Evolutionary conservation across 2,113 vertebrate genomes (phyloP), one percentile per base, ranked within the genome.

Genomic region (Diadophis punctatus): DNA sequence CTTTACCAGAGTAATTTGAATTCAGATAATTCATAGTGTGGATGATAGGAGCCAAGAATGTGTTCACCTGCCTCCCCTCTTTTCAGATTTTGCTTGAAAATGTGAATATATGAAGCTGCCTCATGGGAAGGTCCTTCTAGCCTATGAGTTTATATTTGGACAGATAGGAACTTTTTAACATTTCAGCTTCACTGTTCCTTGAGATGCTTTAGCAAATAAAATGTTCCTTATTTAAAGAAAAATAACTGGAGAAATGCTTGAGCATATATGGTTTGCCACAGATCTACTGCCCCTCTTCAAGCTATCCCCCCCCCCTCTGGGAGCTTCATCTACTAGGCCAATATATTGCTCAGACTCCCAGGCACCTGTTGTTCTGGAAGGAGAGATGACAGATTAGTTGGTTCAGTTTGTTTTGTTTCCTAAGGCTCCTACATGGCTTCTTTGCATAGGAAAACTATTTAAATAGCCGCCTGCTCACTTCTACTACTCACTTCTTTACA

Each of bases 211-310:
- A 3, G 23, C 23, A 51, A 46, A 30, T 68, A 30, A 39, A 55
- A 55, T n/a, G 27, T 43, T 22, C 22, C 74, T 92, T 30, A 85
- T 80, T 80, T 58, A 46, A 68, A n/a, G 3, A 48, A 68, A 84
- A 52, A 55, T 58, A 92, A 89, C 63, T 92, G 87, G 60, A 87
- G 85, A 74, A 92, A 52, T 80, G 74, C 74, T 80, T 43, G 34
- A 80, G 74, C 74, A 22, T 43, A 80, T 80, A 23, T 80, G 34
- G 16, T 86, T 48, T 53, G 34, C 49, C 34, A 30, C 8, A 27
- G 49, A 53, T 49, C 22, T 48, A 34, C 14, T 30, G 20, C 18
- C n/a, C 34, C 55, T 90, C 25, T 53, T 49, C 22, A 39, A 23
- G 18, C 60, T 30, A 34, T 74, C 9, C 68, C 6, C 11, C 1